A percentile compares a stretch with the other conserved stretches of the same genome.
phyloP scores from a whole-genome alignment of 2,797 vertebrate genomes.

The Heterohyrax brucei region DNA sequence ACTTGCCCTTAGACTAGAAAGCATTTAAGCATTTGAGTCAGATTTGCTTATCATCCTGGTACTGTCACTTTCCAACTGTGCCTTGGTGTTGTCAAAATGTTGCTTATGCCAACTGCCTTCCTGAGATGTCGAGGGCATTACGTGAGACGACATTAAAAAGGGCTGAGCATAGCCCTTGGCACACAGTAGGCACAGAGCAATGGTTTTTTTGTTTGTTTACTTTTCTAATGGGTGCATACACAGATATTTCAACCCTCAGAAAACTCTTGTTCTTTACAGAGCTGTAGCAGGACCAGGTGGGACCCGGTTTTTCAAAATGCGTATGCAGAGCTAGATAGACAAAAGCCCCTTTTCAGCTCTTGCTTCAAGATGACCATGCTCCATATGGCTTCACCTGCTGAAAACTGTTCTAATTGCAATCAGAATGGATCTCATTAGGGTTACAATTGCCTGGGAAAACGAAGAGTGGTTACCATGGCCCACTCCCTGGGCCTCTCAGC shows the following conservation, averaged over 20 bases:
- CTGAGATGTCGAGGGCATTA: not conserved
- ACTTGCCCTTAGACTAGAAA: conserved; percentile 2
- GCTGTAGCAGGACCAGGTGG: conserved; percentile 77
- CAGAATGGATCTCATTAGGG: conserved; percentile 86
- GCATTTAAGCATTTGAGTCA: not conserved
- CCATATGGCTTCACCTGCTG: conserved; percentile 85
- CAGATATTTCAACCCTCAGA: conserved; percentile 61
- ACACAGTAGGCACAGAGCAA: conserved; percentile 37
- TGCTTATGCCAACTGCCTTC: not conserved
- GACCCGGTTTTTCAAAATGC: conserved; percentile 76
- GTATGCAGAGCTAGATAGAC: conserved; percentile 54
- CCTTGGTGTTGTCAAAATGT: conserved; percentile 10
- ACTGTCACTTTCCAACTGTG: not conserved
- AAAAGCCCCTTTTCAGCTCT: conserved; percentile 79
- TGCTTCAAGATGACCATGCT: conserved; percentile 77
- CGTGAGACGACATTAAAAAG: conserved; percentile 24
- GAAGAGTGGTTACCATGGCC: conserved; percentile 76
- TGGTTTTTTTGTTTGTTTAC: not conserved
- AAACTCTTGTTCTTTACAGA: conserved; percentile 42
- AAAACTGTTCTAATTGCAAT: conserved; percentile 82
- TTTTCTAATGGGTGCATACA: not conserved
- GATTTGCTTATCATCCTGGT: not conserved
- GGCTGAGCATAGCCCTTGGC: conserved; percentile 26
- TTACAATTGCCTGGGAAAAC: conserved; percentile 81
- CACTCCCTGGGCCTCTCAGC: conserved; percentile 64